Evolutionary conservation across 2,797 vertebrate genomes (phyloP), one percentile per base, ranked within the genome.

Genomic region (Acomys russatus): DNA sequence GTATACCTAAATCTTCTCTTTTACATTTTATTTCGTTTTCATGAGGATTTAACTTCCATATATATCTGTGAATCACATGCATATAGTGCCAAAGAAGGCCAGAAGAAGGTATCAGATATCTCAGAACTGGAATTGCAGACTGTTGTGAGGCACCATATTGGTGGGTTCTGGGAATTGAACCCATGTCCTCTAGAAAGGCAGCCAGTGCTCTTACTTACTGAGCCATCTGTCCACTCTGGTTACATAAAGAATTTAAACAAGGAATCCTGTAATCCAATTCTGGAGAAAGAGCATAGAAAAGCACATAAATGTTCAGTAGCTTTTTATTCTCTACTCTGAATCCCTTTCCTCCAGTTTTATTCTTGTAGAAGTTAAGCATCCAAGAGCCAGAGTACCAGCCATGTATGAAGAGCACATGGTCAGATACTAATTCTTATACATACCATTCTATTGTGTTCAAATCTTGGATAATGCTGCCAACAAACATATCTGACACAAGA

Each of bases 231-330:
- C 61, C 1, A 49, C 38, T 38, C 8, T 64, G 22, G 25, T 92
- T 61, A 79, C 90, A 59, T 30, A 87, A 76, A 88, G 84, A 28
- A 92, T 91, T 94, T 79, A 84, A 95, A 82, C 18, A 92, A 86
- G 54, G 68, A 59, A 78, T 70, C 54, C 28, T 86, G 7, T 76
- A 85, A 76, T 89, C 9, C 4, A 80, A 82, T 71, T 80, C 83
- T 56, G 6, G 63, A 86, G 71, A 93, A 84, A 92, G n/a, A 90
- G 61, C 73, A 77, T 80, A 33, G 59, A 51, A 76, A 68, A 76
- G 1, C 33, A 92, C 70, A 56, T 92, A 73, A 71, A 86, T 63
- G 64, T 18, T 73, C 28, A n/a, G 54, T 71, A 70, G 54, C 73
- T 74, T 95, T 94, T 84, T 68, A 56, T 88, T 94, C 59, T 94